Evolutionary conservation across 1,140 invertebrate species (phyloP).

Genomic region (Cheumatopsyche charites): DNA sequence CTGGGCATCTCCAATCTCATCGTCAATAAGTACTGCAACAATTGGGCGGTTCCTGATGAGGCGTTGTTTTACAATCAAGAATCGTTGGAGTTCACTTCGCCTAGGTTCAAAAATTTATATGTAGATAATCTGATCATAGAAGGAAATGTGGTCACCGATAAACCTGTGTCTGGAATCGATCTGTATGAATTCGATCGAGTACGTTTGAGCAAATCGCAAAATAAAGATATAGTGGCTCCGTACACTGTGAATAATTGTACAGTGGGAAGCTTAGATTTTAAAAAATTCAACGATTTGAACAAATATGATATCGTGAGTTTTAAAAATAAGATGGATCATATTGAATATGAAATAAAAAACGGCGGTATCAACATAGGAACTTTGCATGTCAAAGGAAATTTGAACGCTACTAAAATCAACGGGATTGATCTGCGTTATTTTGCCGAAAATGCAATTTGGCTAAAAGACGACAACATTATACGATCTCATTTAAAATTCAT

Average conservation of each 20-base stretch:
- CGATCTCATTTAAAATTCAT: constrained; percentile 31
- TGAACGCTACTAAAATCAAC: constrained; percentile 39
- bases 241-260: constrained; percentile 33
- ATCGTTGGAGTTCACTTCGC: constrained; percentile 34
- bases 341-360: constrained; percentile 31
- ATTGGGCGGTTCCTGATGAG: constrained; percentile 39
- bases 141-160: constrained; percentile 35
- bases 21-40: constrained; percentile 39
- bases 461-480: constrained; percentile 43
- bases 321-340: constrained; percentile 32
- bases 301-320: constrained; percentile 36
- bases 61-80: constrained; percentile 22
- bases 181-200: constrained; percentile 38
- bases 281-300: constrained; percentile 32
- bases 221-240: constrained; percentile 36
- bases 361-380: constrained; percentile 40
- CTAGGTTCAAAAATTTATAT: constrained; percentile 36
- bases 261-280: constrained; percentile 34
- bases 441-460: constrained; percentile 42
- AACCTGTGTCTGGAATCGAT: constrained; percentile 31
- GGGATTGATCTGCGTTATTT: constrained; percentile 34
- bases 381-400: constrained; percentile 36
- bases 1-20: constrained; percentile 34
- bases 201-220: constrained; percentile 42
- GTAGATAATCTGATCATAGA: constrained; percentile 38